Base-by-base conservation (phyloP, 1,140 invertebrate species). In the Diorhabda carinulata region DNA sequence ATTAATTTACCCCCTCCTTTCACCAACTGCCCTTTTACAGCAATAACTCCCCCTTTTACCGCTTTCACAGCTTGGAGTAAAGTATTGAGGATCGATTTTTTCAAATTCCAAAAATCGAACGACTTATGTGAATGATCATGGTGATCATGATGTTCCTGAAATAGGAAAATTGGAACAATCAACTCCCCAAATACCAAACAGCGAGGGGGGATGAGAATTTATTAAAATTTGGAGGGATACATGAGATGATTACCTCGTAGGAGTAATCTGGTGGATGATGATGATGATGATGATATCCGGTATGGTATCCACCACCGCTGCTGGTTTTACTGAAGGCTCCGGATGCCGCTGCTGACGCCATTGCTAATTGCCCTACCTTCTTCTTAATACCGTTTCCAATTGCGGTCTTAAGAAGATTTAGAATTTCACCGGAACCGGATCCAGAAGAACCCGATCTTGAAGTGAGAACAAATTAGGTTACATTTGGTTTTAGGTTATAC, bases 51-150 rank as follows among this genome's bases (percentile, higher is more conserved):
- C 10, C 92, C 92, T 58, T 91, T 91, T 60, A 95, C 91, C 0
- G 92, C 92, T 79, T 94, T 93, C 0, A 92, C 87, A 6, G 92
- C 91, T 86, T 93, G 90, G 73, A 93, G 84, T 4, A 94, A 81
- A 5, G 92, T 92, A 78, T 89, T 88, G 6, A 94, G 79, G 65
- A 94, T 90, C 0, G 91, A 91, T 78, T 91, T 92, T 80, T 93
- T 93, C 73, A 93, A 84, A 25, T 88, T 86, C 88, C 88, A 92
- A 52, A 89, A 85, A 79, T 90, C 88, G 72, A 91, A 90, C 4
- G 84, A 83, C 74, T 88, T 85, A 8, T 81, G 74, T 6, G 47
- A 52, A 61, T 25, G 2, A 61, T 7, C 3, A 61, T 52, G 47
- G 47, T 52, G 8, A 52, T 6, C 25, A 9, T 52, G 5, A 52